A percentile compares a stretch with the other conserved stretches of the same genome.
phyloP scores from a whole-genome alignment of 2,113 vertebrate genomes.

The Amazona guildingii region DNA sequence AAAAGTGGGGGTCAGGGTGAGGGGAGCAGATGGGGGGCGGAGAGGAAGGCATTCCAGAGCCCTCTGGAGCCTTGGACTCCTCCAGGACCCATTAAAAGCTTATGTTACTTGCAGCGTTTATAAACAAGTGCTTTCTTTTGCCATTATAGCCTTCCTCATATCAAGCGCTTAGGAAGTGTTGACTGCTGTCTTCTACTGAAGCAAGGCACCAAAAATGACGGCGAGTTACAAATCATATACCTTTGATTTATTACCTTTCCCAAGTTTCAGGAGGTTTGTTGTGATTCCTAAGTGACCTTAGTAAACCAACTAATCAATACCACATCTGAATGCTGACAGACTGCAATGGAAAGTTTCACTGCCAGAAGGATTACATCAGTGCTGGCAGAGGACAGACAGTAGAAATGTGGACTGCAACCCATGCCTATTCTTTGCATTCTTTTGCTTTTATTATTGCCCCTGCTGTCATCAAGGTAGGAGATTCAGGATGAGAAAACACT shows the following conservation, averaged over 20 bases:
- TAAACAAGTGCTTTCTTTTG: conserved; percentile 42
- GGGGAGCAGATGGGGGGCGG: not conserved
- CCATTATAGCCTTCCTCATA: not conserved
- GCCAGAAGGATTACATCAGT: conserved; percentile 14
- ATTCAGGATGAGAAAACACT: not conserved
- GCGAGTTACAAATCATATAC: conserved; percentile 43
- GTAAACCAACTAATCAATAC: not conserved
- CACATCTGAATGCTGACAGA: not conserved
- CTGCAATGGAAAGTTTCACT: not conserved
- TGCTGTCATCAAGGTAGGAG: not conserved
- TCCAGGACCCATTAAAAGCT: conserved; percentile 63
- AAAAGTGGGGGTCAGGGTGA: conserved; percentile 18
- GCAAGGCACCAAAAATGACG: conserved; percentile 30
- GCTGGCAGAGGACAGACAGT: not conserved
- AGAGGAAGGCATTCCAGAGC: conserved; percentile 43
- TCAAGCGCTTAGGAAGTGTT: not conserved
- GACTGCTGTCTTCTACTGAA: conserved; percentile 14
- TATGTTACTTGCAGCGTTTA: not conserved
- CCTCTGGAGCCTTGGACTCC: conserved; percentile 58
- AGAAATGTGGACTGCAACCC: not conserved
- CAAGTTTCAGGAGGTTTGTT: not conserved
- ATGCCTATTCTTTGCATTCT: not conserved
- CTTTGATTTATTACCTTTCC: not conserved
- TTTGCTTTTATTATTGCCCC: not conserved
- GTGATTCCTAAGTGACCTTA: conserved; percentile 13